A percentile compares a stretch with the other conserved stretches of the same genome.
phyloP scores from a whole-genome alignment of 2,797 vertebrate species.

The Huso huso region DNA sequence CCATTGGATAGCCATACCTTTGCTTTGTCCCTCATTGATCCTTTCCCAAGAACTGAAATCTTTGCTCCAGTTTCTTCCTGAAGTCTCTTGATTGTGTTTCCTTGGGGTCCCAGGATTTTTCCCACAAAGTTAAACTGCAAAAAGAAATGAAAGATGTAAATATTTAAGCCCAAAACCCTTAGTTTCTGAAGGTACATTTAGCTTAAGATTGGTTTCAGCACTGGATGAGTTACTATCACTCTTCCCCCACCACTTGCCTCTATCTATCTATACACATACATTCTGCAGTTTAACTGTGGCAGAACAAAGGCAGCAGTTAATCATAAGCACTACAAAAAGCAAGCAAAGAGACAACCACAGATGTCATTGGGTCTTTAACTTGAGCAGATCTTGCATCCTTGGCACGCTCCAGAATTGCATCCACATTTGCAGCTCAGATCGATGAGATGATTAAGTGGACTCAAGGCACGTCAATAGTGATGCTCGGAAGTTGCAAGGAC shows the following conservation, averaged over 20 bases:
- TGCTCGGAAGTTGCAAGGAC: neutral
- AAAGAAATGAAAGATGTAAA: neutral
- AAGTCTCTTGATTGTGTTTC: conserved; percentile 94
- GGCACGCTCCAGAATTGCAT: neutral
- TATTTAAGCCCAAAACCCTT: too few species aligned
- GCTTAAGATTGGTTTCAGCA: too few species aligned
- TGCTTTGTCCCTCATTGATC: conserved; percentile 94
- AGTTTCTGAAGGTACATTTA: too few species aligned
- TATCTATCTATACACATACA: neutral
- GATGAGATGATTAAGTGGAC: conserved; percentile 4
- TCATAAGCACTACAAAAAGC: neutral
- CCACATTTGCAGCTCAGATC: neutral
- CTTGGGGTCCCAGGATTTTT: conserved; percentile 93
- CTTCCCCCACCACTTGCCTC: too few species aligned
- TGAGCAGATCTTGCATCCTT: neutral
- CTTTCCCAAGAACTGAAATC: conserved; percentile 93
- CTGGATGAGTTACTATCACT: too few species aligned
- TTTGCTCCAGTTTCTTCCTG: conserved; percentile 96
- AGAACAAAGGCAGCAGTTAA: neutral
- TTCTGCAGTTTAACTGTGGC: neutral
- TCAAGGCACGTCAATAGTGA: neutral
- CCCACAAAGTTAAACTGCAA: conserved; percentile 92
- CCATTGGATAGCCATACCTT: conserved; percentile 61
- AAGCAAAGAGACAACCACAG: neutral
- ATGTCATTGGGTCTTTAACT: neutral